Conservation (phyloP, 2,113 vertebrate genomes). For the Amia ocellicauda region DNA sequence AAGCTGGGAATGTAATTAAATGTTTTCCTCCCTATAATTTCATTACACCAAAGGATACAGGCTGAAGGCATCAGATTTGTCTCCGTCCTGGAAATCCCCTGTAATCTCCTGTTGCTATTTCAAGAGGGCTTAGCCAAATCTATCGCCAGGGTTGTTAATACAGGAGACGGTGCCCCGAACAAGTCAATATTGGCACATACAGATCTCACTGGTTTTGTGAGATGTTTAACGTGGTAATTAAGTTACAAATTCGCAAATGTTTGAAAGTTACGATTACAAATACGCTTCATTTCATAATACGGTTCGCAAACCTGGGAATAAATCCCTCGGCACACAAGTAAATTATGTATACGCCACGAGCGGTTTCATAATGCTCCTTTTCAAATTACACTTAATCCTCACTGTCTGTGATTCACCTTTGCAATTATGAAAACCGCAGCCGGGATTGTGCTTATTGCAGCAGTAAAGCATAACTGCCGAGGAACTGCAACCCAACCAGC, state of each 20-base stretch:
- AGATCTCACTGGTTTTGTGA: background rate
- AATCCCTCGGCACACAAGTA: slow-evolving; percentile 31
- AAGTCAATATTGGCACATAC: background rate
- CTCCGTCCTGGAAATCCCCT: slow-evolving; percentile 54
- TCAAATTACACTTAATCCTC: slow-evolving; percentile 46
- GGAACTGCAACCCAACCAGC: background rate
- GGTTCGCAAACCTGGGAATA: slow-evolving; percentile 34
- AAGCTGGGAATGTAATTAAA: too few species aligned
- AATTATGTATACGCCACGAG: slow-evolving; percentile 37
- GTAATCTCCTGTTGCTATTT: slow-evolving; percentile 64
- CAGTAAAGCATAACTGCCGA: slow-evolving; percentile 16
- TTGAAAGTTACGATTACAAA: background rate
- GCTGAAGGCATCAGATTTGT: slow-evolving; percentile 17
- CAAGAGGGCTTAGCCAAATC: slow-evolving; percentile 60
- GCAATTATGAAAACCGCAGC: slow-evolving; percentile 15
- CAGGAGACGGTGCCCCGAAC: background rate
- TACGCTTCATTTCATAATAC: background rate
- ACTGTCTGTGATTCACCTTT: slow-evolving; percentile 44
- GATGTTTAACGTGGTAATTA: background rate
- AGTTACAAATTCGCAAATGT: slow-evolving; percentile 1
- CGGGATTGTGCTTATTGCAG: slow-evolving; percentile 20
- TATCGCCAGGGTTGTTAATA: slow-evolving; percentile 47
- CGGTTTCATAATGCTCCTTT: slow-evolving; percentile 22
- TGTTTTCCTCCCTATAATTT: slow-evolving; percentile 44
- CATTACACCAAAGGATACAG: background rate